Conservation (phyloP, 2,113 vertebrate species). For the Hiodon tergisus region DNA sequence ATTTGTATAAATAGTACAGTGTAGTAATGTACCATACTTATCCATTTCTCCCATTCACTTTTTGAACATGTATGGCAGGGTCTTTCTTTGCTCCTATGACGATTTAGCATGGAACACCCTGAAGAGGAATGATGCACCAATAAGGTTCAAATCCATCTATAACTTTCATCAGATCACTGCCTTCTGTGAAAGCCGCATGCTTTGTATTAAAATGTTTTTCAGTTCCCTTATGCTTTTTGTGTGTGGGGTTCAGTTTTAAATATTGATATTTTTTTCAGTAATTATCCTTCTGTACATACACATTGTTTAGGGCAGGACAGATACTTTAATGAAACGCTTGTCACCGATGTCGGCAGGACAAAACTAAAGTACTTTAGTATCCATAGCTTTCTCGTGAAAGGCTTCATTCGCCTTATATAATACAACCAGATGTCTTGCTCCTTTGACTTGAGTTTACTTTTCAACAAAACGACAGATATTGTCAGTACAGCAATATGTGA, state of each 20-base stretch:
- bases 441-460: too few species aligned
- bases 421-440: too few species aligned
- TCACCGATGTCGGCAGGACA: not conserved
- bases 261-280: constrained; percentile 3
- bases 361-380: not conserved
- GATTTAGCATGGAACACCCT: too few species aligned
- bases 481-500: too few species aligned
- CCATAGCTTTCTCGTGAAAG: not conserved
- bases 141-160: not conserved
- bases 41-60: too few species aligned
- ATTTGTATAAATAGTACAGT: too few species aligned
- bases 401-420: too few species aligned
- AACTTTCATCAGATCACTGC: not conserved
- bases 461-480: too few species aligned
- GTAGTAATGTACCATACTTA: too few species aligned
- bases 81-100: too few species aligned
- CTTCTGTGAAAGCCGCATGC: not conserved
- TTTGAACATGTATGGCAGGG: too few species aligned
- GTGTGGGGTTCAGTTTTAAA: not conserved
- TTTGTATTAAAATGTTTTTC: not conserved
- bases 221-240: not conserved
- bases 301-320: not conserved
- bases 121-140: too few species aligned
- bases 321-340: not conserved
- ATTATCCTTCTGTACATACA: not conserved